Conservation (phyloP, 2,888 invertebrate species). For the Drosophila kanekoi region DNA sequence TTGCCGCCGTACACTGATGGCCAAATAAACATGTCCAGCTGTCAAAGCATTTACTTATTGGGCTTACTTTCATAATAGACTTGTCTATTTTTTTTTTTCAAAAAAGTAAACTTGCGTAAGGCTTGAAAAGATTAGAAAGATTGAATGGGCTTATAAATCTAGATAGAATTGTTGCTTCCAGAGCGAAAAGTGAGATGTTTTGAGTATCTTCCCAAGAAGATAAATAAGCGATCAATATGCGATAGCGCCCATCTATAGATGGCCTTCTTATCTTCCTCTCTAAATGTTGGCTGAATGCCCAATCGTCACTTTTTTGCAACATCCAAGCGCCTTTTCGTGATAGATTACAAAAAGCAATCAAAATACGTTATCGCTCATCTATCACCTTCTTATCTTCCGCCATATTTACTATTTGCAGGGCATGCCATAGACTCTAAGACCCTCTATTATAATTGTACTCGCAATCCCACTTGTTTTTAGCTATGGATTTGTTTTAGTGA, state of each 20-base stretch:
- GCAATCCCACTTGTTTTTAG: slow-evolving; percentile 1
- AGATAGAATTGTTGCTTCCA: too few relatives aligned
- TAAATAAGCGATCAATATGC: not conserved
- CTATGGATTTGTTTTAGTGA: slow-evolving; percentile 3
- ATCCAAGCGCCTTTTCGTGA: too few relatives aligned
- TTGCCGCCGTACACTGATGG: slow-evolving; percentile 33
- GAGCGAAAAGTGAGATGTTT: too few relatives aligned
- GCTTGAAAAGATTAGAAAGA: too few relatives aligned
- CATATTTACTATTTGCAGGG: not conserved
- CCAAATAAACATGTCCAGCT: slow-evolving; percentile 15
- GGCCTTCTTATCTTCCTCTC: not conserved
- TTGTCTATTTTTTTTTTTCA: too few relatives aligned
- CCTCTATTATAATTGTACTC: not conserved
- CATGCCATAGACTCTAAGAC: not conserved
- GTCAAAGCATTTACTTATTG: slow-evolving; percentile 34
- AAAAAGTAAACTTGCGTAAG: too few relatives aligned
- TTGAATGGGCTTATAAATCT: too few relatives aligned
- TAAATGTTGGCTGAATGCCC: not conserved
- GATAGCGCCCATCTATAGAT: not conserved
- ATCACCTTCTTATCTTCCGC: not conserved
- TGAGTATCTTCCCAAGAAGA: too few relatives aligned
- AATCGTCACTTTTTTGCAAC: too few relatives aligned
- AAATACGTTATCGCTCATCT: not conserved
- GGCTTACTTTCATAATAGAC: not conserved
- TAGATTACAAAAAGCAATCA: too few relatives aligned